phyloP scores from a whole-genome alignment of 2,797 vertebrate genomes.

The Siniperca obscura region DNA sequence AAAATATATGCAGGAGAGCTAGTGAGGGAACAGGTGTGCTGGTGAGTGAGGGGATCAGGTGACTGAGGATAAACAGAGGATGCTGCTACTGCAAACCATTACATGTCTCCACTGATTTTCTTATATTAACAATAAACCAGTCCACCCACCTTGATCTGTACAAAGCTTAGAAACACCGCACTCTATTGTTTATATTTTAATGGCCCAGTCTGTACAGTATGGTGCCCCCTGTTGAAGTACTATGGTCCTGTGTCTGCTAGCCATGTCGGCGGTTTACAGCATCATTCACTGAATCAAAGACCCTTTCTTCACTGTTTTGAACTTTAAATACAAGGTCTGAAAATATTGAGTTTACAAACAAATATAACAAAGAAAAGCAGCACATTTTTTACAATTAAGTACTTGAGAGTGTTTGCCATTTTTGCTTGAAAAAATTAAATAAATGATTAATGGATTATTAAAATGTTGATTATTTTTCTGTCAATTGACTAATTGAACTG shows the following conservation, averaged over 20 bases:
- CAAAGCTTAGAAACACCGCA: slow-evolving; percentile 1
- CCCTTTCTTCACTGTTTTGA: not conserved
- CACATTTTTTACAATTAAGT: no score
- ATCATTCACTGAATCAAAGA: not conserved
- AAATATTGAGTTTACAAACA: not conserved
- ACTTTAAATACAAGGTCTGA: not conserved
- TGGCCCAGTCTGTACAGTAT: slow-evolving; percentile 1
- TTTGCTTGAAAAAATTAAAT: not conserved
- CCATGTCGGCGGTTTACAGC: not conserved
- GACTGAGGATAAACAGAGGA: no score
- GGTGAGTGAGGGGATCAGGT: slow-evolving; percentile 2
- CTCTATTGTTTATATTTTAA: not conserved
- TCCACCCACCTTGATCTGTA: not conserved
- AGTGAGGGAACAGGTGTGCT: not conserved
- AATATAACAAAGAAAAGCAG: no score
- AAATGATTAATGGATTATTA: no score
- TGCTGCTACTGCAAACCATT: not conserved
- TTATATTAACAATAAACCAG: not conserved
- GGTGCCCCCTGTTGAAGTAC: slow-evolving; percentile 27
- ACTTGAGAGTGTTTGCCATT: not conserved
- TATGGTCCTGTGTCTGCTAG: not conserved
- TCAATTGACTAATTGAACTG: no score
- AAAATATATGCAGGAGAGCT: no score
- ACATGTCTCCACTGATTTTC: not conserved
- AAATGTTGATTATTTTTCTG: no score